Conservation (phyloP, 2,113 vertebrate species). For the Pangasianodon gigas region DNA sequence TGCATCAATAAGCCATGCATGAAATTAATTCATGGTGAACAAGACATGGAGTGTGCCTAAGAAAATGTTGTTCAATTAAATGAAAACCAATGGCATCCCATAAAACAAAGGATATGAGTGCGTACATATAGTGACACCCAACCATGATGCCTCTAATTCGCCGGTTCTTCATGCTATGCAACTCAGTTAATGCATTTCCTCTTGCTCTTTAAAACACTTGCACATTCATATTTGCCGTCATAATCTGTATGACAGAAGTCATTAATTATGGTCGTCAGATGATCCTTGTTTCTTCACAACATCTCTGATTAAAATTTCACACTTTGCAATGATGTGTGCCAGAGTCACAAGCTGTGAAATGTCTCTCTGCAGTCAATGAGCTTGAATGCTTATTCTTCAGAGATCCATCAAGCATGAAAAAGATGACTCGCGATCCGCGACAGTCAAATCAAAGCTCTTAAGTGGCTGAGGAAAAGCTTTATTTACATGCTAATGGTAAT, state of each 20-base stretch:
- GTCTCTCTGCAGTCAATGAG: constrained; percentile 79
- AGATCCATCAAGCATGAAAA: constrained; percentile 73
- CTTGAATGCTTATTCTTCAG: constrained; percentile 82
- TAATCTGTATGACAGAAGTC: constrained; percentile 94
- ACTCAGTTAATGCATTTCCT: constrained; percentile 77
- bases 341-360: constrained; percentile 91
- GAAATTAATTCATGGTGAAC: constrained; percentile 71
- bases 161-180: constrained; percentile 69
- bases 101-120: constrained; percentile 74
- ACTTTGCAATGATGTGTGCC: constrained; percentile 93
- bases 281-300: constrained; percentile 93
- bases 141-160: constrained; percentile 68
- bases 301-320: constrained; percentile 99
- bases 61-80: constrained; percentile 77
- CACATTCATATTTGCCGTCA: constrained; percentile 84
- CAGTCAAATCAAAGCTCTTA: constrained; percentile 82
- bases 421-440: constrained; percentile 76
- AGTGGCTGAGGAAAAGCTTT: constrained; percentile 79
- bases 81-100: constrained; percentile 70
- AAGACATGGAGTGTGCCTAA: constrained; percentile 68
- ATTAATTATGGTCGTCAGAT: constrained; percentile 94
- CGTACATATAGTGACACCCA: constrained; percentile 70
- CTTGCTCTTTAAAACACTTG: constrained; percentile 83
- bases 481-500: constrained; percentile 81
- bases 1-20: constrained; percentile 66